Base-by-base conservation (phyloP, 23 tunicate genomes). In the Oikopleura albicans region DNA sequence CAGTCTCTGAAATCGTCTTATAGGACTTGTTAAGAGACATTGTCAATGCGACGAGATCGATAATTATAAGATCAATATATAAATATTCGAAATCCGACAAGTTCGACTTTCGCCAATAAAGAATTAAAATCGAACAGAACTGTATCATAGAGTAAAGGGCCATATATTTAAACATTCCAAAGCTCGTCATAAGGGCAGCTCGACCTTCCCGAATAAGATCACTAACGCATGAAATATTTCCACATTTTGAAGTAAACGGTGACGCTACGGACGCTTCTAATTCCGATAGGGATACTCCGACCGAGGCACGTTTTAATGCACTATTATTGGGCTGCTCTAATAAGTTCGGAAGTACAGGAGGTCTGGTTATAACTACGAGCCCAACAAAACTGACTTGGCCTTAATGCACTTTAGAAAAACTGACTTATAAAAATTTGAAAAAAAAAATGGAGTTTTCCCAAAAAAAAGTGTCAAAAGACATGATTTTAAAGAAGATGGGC, bases 91-190 rank as follows among this genome's bases (percentile, higher is more conserved):
- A 76, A 76, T 95, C 99, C 39, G 88, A 76, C 76, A 95, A 40
- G 63, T 85, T 88, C 39, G 96, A 59, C 29, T 41, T 27, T 37
- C 84, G 40, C 83, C 83, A 83, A 87, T 95, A 95, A 39, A 90
- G 89, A 39, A 95, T 59, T 39, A 92, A 84, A 56, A 95, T 84
- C 27, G 99, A 56, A 56, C 88, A 84, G 84, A 95, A 95, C 75
- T 95, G 99, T n/a, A 95, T 95, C 85, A 95, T 63, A 0, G 99
- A 95, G 84, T 95, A 95, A 41, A 95, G 90, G 0, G 99, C 99
- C 99, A 95, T 95, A 89, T 88, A 95, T 87, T 95, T 95, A 86
- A 95, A 95, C 92, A 95, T 87, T 76, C 99, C 99, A 76, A 88
- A 95, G 37, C 92, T 89, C 27, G 99, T 95, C 40, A 95, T 91